A percentile compares a stretch with the other conserved stretches of the same genome.
Evolutionary conservation across 2,113 vertebrate genomes (phyloP).

Genomic region (Lepidothrix coronata): DNA sequence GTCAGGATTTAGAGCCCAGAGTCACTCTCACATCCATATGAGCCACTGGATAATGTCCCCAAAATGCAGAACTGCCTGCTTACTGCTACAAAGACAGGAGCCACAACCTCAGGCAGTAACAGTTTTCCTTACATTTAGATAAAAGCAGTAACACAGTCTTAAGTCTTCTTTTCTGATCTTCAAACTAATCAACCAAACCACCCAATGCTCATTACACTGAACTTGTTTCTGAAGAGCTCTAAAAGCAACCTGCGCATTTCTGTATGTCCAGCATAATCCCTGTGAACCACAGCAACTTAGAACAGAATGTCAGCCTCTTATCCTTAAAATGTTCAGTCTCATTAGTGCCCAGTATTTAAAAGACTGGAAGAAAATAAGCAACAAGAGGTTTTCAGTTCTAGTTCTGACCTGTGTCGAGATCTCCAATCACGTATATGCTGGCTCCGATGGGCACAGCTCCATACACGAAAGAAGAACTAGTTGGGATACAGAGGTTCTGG

Average conservation of each 20-base stretch:
- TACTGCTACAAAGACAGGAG: neutral
- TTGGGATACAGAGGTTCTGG: conserved; percentile 91
- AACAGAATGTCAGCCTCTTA: neutral
- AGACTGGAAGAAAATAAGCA: neutral
- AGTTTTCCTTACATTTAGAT: neutral
- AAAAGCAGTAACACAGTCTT: neutral
- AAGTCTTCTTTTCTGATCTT: neutral
- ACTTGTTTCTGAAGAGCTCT: neutral
- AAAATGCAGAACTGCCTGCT: neutral
- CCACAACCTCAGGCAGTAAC: neutral
- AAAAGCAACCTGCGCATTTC: neutral
- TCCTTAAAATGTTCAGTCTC: neutral
- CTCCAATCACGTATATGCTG: conserved; percentile 96
- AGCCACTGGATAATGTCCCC: fast-evolving
- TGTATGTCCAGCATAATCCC: neutral
- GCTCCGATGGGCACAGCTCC: conserved; percentile 94
- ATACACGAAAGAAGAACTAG: conserved; percentile 95
- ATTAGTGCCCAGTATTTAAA: neutral
- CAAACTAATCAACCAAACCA: neutral
- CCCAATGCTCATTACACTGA: neutral
- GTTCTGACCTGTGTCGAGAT: conserved; percentile 91
- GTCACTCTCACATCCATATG: neutral
- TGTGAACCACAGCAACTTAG: neutral
- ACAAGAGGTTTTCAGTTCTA: neutral
- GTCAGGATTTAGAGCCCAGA: neutral